Evolutionary conservation across 1,140 invertebrate genomes (phyloP).

Genomic region (Neodiprion virginianus): DNA sequence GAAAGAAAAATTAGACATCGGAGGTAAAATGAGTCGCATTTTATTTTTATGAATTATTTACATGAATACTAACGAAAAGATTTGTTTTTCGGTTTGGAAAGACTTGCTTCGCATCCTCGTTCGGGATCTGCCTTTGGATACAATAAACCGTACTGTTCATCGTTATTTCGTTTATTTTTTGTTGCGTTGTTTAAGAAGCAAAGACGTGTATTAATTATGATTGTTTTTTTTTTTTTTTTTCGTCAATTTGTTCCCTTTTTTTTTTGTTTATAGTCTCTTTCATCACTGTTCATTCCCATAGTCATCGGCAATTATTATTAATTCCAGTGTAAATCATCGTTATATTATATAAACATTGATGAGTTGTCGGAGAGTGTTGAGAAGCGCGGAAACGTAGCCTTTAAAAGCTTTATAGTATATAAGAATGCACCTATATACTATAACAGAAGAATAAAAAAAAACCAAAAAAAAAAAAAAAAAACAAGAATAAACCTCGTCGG

Average conservation of each 20-base stretch:
- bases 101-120: too few species aligned
- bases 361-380: neutral
- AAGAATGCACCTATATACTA: neutral
- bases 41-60: too few species aligned
- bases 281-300: too few species aligned
- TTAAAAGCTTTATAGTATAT: neutral
- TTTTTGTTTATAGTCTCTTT: neutral
- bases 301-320: too few species aligned
- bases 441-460: neutral
- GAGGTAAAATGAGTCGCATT: too few species aligned
- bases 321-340: too few species aligned
- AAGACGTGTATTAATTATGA: too few species aligned
- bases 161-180: neutral
- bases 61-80: too few species aligned
- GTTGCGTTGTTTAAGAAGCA: neutral
- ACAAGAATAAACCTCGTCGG: neutral
- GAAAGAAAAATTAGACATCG: too few species aligned
- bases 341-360: neutral
- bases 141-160: neutral
- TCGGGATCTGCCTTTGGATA: neutral
- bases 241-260: neutral
- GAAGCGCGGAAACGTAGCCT: neutral
- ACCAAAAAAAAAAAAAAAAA: neutral
- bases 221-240: neutral
- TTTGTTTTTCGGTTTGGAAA: too few species aligned